Percentiles rank a stretch among this genome's conserved stretches.
Evolutionary conservation across 1,140 invertebrate species (phyloP).

Genomic region (Bombyx mori): DNA sequence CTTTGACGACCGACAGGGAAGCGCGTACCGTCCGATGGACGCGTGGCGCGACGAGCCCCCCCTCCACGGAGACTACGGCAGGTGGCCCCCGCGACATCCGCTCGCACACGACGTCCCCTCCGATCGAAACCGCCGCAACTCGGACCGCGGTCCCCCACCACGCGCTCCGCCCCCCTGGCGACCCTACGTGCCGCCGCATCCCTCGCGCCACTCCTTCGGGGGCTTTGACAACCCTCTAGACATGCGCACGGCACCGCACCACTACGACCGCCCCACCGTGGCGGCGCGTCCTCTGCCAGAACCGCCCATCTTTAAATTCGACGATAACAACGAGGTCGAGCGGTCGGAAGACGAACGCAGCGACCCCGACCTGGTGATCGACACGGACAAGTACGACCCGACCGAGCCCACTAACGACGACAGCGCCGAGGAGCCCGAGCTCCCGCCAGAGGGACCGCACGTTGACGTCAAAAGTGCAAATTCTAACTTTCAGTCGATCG

Average conservation of each 20-base stretch:
- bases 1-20: constrained; percentile 18
- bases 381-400: constrained; percentile 75
- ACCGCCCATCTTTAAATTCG: constrained; percentile 70
- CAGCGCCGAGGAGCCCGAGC: constrained; percentile 34
- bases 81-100: constrained; percentile 29
- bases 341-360: constrained; percentile 74
- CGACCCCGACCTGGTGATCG: constrained; percentile 78
- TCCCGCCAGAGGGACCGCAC: constrained; percentile 7
- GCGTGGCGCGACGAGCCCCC: constrained; percentile 31
- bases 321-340: constrained; percentile 48
- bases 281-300: constrained; percentile 58
- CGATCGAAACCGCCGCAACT: constrained; percentile 28
- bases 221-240: constrained; percentile 51
- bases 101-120: constrained; percentile 29
- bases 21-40: constrained; percentile 25
- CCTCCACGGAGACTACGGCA: constrained; percentile 27
- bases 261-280: neutral
- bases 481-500: constrained; percentile 8
- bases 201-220: constrained; percentile 36
- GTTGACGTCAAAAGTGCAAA: neutral
- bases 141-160: constrained; percentile 19
- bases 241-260: constrained; percentile 37
- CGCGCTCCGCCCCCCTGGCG: constrained; percentile 12
- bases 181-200: constrained; percentile 32
- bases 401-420: constrained; percentile 75